Evolutionary conservation across 1,140 invertebrate genomes (phyloP).

Genomic region (Arion vulgaris): DNA sequence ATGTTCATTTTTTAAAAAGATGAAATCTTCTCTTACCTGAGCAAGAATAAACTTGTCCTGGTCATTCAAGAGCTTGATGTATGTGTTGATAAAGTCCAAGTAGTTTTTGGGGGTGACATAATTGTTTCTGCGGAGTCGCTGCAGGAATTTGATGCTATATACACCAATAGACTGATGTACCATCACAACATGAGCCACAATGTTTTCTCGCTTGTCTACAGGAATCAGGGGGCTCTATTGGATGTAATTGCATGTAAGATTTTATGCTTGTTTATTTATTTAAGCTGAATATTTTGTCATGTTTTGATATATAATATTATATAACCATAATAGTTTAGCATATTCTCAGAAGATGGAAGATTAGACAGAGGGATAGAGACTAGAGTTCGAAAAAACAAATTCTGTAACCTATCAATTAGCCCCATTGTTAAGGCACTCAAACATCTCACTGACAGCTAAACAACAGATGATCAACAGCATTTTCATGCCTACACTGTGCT

Average conservation of each 20-base stretch:
- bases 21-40: constrained; percentile 77
- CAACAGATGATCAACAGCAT: too few species aligned
- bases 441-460: too few species aligned
- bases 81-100: constrained; percentile 86
- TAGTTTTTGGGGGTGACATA: constrained; percentile 93
- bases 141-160: constrained; percentile 82
- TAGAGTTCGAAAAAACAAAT: too few species aligned
- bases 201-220: constrained; percentile 77
- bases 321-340: too few species aligned
- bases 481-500: too few species aligned
- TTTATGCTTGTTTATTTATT: background rate
- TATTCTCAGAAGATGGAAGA: too few species aligned
- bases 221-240: constrained; percentile 76
- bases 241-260: background rate
- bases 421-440: too few species aligned
- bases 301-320: too few species aligned
- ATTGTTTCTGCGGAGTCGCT: constrained; percentile 83
- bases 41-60: constrained; percentile 79
- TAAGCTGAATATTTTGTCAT: background rate
- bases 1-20: too few species aligned
- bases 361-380: too few species aligned
- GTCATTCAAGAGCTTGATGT: constrained; percentile 82
- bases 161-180: constrained; percentile 83
- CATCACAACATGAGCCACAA: constrained; percentile 87
- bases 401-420: too few species aligned